phyloP scores from a whole-genome alignment of 1,140 invertebrate species.

The Reticulitermes speratus region DNA sequence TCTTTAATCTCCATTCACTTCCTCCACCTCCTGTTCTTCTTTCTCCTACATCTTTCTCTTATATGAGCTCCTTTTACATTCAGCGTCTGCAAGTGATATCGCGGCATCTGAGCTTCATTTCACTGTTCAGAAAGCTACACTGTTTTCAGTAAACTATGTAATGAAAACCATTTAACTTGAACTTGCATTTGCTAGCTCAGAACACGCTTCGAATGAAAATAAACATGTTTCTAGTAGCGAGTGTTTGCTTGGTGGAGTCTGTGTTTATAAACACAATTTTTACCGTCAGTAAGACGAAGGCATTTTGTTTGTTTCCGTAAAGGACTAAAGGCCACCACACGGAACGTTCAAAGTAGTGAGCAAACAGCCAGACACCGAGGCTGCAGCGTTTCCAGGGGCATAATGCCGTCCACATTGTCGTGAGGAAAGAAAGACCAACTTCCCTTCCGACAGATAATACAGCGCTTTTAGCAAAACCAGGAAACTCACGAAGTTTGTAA shows the following conservation, averaged over 20 bases:
- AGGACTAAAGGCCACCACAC: background rate
- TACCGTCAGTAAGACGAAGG: background rate
- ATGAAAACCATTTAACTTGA: background rate
- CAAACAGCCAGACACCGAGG: background rate
- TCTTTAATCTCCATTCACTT: too few relatives aligned
- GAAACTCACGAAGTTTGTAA: too few relatives aligned
- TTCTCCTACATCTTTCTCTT: too few relatives aligned
- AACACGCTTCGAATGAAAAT: background rate
- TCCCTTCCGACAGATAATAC: too few relatives aligned
- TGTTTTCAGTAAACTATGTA: background rate
- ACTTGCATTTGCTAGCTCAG: too few relatives aligned
- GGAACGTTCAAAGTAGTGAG: background rate
- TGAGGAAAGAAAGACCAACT: background rate
- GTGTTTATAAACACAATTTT: background rate
- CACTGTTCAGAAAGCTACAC: too few relatives aligned
- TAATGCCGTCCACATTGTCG: background rate
- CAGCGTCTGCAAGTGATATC: too few relatives aligned
- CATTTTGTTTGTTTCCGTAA: background rate
- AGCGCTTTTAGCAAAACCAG: too few relatives aligned
- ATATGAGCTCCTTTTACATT: too few relatives aligned
- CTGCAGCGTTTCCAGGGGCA: background rate
- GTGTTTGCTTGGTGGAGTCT: background rate
- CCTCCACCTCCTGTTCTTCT: too few relatives aligned
- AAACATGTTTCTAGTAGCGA: background rate
- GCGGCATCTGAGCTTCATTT: too few relatives aligned